phyloP scores from a whole-genome alignment of 2,888 invertebrate genomes.

The Iphiclides podalirius region DNA sequence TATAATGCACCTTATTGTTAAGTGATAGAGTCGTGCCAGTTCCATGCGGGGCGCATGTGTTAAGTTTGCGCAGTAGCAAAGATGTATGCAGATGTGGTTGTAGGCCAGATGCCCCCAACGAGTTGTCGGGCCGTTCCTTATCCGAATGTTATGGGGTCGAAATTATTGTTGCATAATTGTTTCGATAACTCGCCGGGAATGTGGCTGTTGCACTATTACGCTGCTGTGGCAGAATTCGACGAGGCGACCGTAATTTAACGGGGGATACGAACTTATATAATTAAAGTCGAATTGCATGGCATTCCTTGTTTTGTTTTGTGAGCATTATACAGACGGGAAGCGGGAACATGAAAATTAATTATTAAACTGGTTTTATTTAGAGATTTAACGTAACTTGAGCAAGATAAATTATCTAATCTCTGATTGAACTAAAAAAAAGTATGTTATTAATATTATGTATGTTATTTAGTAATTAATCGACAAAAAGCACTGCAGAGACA shows the following conservation, averaged over 20 bases:
- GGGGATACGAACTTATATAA: no score
- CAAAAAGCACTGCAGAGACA: not conserved
- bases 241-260: no score
- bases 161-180: conserved; percentile 66
- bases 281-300: conserved; percentile 1
- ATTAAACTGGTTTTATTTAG: not conserved
- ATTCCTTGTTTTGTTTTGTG: no score
- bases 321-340: no score
- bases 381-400: no score
- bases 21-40: conserved; percentile 27
- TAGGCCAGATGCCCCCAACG: conserved; percentile 69
- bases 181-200: conserved; percentile 54
- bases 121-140: conserved; percentile 45
- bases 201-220: conserved; percentile 26
- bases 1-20: conserved; percentile 35
- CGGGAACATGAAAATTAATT: no score
- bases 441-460: no score
- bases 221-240: conserved; percentile 9
- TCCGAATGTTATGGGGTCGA: conserved; percentile 50
- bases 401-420: no score
- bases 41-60: conserved; percentile 8
- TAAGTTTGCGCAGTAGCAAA: conserved; percentile 36
- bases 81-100: conserved; percentile 52
- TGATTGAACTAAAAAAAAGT: not conserved
- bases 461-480: no score